Evolutionary conservation across 2,797 vertebrate species (phyloP), one percentile per base, ranked within the genome.

Genomic region (Falco biarmicus): DNA sequence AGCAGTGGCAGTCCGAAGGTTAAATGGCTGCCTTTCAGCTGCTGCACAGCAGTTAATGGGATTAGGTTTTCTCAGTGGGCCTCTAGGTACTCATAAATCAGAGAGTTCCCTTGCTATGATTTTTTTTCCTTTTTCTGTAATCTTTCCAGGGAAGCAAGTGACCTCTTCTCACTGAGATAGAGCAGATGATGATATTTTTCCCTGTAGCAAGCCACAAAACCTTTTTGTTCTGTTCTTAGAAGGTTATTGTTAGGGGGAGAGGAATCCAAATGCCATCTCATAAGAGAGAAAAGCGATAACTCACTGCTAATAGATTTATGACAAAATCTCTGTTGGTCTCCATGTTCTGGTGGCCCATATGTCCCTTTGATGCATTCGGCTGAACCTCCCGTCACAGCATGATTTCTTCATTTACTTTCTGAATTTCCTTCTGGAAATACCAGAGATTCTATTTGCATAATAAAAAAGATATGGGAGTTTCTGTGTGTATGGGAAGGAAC

Each of bases 21-120:
- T 97, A 95, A 95, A 90, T 28, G 37, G 16, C 41, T 94, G 41
- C n/a, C 48, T 94, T 96, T 92, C 77, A 66, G 78, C 70, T 79
- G 57, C 77, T 95, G 74, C 95, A 66, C 68, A 79, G 63, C 88
- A 60, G 32, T 51, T 88, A 25, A 24, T 51, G 64, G 66, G 91
- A 88, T 94, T 90, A 87, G 24, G 17, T 59, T 95, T 90, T 76
- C 74, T 93, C 88, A 47, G 74, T 83, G 74, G 37, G 22, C 94
- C 63, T 90, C 70, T 47, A 74, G 74, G 76, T 54, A 77, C 59
- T 93, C 77, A 53, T 77, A 84, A 84, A 89, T 89, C 70, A 93
- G 69, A 87, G 47, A 91, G 70, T 39, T 84, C 47, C 77, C 77
- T 89, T 87, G 45, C 66, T 88, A 47, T 61, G 51, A 79, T 68